phyloP scores from a whole-genome alignment of 2,888 invertebrate genomes.

The Diarsia mendica region DNA sequence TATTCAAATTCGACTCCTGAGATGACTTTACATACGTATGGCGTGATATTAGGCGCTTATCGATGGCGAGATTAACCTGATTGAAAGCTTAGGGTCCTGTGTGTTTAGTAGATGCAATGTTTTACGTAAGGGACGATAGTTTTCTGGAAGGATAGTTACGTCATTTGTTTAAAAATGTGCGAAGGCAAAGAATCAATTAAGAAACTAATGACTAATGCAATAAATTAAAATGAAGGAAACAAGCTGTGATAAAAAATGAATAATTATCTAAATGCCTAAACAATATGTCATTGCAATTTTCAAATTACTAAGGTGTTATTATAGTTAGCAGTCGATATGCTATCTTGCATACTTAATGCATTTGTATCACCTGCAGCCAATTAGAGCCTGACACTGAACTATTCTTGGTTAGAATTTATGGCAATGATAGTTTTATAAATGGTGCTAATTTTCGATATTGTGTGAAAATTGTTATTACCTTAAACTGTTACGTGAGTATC shows the following conservation, averaged over 20 bases:
- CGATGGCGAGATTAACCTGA: conserved; percentile 78
- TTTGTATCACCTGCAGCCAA: conserved; percentile 56
- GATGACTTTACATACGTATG: conserved; percentile 78
- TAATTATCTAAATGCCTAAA: conserved; percentile 11
- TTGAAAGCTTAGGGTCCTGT: conserved; percentile 71
- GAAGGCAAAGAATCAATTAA: not conserved
- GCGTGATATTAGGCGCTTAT: conserved; percentile 76
- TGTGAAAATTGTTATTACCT: conserved; percentile 25
- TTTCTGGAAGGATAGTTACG: conserved; percentile 1
- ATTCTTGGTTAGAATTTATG: conserved; percentile 50
- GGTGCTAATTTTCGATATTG: conserved; percentile 12
- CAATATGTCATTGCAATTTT: conserved; percentile 41
- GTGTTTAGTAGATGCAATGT: conserved; percentile 44
- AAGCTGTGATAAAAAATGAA: not conserved
- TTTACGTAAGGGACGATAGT: conserved; percentile 22
- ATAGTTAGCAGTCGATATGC: conserved; percentile 18
- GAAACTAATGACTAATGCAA: not conserved
- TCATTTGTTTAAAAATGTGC: not conserved
- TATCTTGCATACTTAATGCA: conserved; percentile 48
- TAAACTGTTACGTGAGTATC: conserved; percentile 18
- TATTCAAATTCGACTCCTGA: conserved; percentile 86
- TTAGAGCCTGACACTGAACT: conserved; percentile 49
- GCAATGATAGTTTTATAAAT: conserved; percentile 46
- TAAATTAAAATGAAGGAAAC: not conserved
- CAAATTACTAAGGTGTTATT: conserved; percentile 35